Evolutionary conservation across 2,888 invertebrate species (phyloP), one percentile per base, ranked within the genome.

Genomic region (Cryptops parisi): DNA sequence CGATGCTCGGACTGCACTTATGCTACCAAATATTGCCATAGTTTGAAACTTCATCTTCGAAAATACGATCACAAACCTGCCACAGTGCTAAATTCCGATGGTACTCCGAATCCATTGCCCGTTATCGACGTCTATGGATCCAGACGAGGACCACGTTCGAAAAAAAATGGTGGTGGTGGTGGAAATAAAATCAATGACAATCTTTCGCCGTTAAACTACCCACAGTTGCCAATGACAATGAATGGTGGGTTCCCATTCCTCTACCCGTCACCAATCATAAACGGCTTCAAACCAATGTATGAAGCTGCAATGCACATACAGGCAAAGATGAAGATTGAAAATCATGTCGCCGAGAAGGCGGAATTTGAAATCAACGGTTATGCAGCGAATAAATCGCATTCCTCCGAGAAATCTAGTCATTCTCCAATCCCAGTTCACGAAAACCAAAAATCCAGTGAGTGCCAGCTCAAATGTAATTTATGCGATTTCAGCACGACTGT

Each of bases 21-120:
- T 67, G 91, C 88, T 5, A 94, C 96, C 22, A 99, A 99, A 67
- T 98, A 98, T 67, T 93, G 91, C 64, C 97, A 99, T 71, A 91
- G 93, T 19, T 73, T 99, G 48, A 98, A 98, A 70, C 74, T 93
- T 23, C 98, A 98, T 69, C 73, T 97, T 41, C 77, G 90, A 40
- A 96, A 94, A 67, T 90, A 94, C 66, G 75, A 77, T 24, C 98
- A 99, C 68, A 80, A 79, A 58, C 91, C 94, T 0, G 90, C 85
- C 0, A 82, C 88, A 74, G 90, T 94, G 0, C 72, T 91, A 15
- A 88, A 91, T 63, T 76, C 84, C 19, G 90, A 91, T 62, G 91
- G 91, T 1, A 80, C 86, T 0, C 87, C 88, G 0, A 90, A 90
- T 68, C 87, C 88, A 0, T 68, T 84, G 38, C 82, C 86, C 0